These are phyloP conservation scores for Diprion similis DNA, from an alignment of 1,140 invertebrate species.

Conservation along the genomic window DNA sequence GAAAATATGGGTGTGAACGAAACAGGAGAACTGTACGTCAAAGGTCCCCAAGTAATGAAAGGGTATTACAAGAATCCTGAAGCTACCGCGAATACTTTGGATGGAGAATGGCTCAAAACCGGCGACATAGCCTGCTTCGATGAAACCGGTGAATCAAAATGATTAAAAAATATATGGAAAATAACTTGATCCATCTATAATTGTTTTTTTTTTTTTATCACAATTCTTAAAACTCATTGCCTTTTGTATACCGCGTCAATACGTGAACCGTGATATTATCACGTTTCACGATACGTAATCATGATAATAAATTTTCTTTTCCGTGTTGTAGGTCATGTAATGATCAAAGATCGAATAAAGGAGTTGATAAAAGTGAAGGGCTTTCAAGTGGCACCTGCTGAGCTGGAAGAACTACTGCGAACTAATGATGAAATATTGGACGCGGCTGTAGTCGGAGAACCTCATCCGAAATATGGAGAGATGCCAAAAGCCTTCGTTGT, in stretches of 20 bases:
- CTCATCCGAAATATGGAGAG: constrained; percentile 75
- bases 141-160: constrained; percentile 62
- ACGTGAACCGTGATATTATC: too few relatives aligned
- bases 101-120: constrained; percentile 78
- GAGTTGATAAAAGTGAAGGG: constrained; percentile 69
- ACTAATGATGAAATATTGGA: constrained; percentile 68
- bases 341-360: constrained; percentile 64
- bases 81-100: constrained; percentile 60
- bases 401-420: constrained; percentile 45
- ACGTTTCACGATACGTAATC: background rate
- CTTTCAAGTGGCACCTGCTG: constrained; percentile 53
- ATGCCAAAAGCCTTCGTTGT: constrained; percentile 76
- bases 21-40: constrained; percentile 40
- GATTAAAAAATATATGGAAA: background rate
- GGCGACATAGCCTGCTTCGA: constrained; percentile 81
- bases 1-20: constrained; percentile 35
- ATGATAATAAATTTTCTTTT: constrained; percentile 58
- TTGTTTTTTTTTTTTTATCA: background rate
- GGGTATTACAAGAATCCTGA: constrained; percentile 65
- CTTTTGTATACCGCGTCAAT: background rate
- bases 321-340: constrained; percentile 54
- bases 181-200: background rate
- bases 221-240: background rate
- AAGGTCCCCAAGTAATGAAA: constrained; percentile 52
- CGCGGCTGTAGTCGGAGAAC: constrained; percentile 82